Percentiles rank a stretch among this genome's conserved stretches.
Conservation (phyloP, 2,797 vertebrate genomes). For the Thalassophryne amazonica region DNA sequence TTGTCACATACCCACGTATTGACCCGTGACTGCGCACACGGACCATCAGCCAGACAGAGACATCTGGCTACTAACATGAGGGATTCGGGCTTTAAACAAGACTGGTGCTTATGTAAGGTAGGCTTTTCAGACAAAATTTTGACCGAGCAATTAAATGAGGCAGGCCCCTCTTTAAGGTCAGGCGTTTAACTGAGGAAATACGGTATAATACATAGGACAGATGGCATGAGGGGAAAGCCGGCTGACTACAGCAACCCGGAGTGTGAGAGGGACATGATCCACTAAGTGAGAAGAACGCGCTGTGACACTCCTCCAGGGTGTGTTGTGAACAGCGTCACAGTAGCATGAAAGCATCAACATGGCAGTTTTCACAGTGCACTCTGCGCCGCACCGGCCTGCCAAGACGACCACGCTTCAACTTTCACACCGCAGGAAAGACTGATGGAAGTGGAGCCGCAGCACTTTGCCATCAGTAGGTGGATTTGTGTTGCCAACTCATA, state of each 20-base stretch:
- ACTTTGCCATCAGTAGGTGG: constrained; percentile 28
- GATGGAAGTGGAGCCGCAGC: constrained; percentile 24
- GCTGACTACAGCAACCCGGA: constrained; percentile 59
- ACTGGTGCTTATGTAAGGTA: too few species aligned
- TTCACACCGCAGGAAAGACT: constrained; percentile 28
- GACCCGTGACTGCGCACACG: too few species aligned
- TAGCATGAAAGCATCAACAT: constrained; percentile 69
- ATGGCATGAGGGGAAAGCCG: constrained; percentile 61
- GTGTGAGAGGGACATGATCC: constrained; percentile 65
- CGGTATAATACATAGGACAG: constrained; percentile 41
- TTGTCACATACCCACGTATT: too few species aligned
- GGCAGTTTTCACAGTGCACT: constrained; percentile 65
- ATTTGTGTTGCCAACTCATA: constrained; percentile 12
- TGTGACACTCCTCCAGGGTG: constrained; percentile 68
- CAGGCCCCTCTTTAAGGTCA: too few species aligned
- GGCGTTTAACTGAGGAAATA: too few species aligned
- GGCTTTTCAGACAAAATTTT: too few species aligned
- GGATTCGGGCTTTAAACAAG: too few species aligned
- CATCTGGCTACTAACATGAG: too few species aligned
- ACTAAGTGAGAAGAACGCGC: constrained; percentile 62
- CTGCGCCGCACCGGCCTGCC: constrained; percentile 45
- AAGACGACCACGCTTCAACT: constrained; percentile 50
- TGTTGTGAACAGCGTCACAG: constrained; percentile 66
- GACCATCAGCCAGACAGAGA: too few species aligned
- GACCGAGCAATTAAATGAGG: too few species aligned